Conservation (phyloP, 1,140 invertebrate species). For the Microplitis mediator region DNA sequence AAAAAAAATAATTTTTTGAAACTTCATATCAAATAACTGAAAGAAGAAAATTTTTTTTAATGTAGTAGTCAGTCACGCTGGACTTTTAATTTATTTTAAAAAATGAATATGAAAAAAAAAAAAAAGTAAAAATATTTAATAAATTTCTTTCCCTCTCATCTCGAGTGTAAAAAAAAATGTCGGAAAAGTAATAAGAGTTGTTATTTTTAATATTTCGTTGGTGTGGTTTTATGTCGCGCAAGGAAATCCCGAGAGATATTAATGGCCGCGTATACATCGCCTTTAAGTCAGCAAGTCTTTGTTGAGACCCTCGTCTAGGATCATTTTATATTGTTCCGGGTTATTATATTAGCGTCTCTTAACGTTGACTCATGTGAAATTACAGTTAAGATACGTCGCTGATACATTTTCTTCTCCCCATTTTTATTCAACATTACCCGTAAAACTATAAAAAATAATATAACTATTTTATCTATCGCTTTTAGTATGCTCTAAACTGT, state of each 20-base stretch:
- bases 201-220: background rate
- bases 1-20: too few relatives aligned
- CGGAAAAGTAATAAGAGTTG: background rate
- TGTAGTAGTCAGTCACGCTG: too few relatives aligned
- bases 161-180: too few relatives aligned
- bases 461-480: too few relatives aligned
- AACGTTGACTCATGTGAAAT: constrained; percentile 39
- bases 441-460: background rate
- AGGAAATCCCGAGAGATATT: constrained; percentile 17
- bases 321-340: constrained; percentile 41
- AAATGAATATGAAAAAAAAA: too few relatives aligned
- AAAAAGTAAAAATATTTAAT: too few relatives aligned
- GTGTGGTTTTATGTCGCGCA: constrained; percentile 17
- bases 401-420: constrained; percentile 10
- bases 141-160: too few relatives aligned
- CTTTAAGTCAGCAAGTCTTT: constrained; percentile 31
- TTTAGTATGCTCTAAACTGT: too few relatives aligned
- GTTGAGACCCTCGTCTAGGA: constrained; percentile 31
- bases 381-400: constrained; percentile 35
- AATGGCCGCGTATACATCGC: constrained; percentile 7
- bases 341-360: constrained; percentile 43
- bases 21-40: too few relatives aligned
- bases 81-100: too few relatives aligned
- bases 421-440: constrained; percentile 23
- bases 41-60: too few relatives aligned